Base-by-base conservation (phyloP, 2,888 invertebrate species). In the Phaonia tiefii region DNA sequence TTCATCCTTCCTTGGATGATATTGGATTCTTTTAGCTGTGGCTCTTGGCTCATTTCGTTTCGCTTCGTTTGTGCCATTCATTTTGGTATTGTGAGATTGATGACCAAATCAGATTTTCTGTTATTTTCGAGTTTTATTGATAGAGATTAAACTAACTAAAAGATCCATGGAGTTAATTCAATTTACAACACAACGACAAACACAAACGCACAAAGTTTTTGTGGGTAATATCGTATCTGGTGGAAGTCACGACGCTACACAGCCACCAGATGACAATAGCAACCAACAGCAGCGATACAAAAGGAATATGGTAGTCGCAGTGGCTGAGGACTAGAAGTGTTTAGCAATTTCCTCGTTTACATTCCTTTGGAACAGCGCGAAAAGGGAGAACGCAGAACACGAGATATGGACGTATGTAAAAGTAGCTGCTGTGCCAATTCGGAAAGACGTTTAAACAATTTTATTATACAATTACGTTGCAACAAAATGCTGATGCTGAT, bases 401-500 rank as follows among this genome's bases (percentile, higher is more conserved):
- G 54, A 65, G 31, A 26, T 22, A 70, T 67, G 60, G 54, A 67
- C 63, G 75, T 46, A 69, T 63, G 63, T 15, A 76, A 73, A 69
- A 69, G 17, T 49, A 22, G 39, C 63, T 60, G 63, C 63, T 63
- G 63, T 63, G 63, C 63, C 76, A 74, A 60, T 51, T 63, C 63
- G 75, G 72, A 72, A 72, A 22, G 42, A 69, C 54, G 81, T 75
- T 81, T 78, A 65, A 75, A 78, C 81, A 81, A 78, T 81, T 81
- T 81, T 81, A 81, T 78, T 81, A 81, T 78, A 81, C 81, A 81
- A 81, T 81, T 81, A 81, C 81, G 78, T 81, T 42, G 81, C 78
- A 65, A 72, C 75, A 73, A 78, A 78, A 78, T 78, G 75, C 75
- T 77, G 26, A 15, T 67, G 31, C 37, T 11, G 11, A n/a, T 67